Evolutionary conservation across 2,888 invertebrate species (phyloP), one percentile per base, ranked within the genome.

Genomic region (Chalcosyrphus nemorum): DNA sequence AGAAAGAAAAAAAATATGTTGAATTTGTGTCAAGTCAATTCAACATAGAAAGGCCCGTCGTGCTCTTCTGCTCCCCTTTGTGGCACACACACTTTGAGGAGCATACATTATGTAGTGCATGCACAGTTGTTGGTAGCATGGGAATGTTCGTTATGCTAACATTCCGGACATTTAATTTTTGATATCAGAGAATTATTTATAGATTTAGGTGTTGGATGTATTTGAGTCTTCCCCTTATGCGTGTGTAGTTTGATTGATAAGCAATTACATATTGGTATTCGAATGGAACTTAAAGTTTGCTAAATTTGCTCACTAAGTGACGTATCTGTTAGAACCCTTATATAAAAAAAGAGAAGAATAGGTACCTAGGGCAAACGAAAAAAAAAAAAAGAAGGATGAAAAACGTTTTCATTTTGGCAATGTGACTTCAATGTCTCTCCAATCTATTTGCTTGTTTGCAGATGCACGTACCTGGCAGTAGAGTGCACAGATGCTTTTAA

Each of bases 1-100:
- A 56, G 56, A 54, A n/a, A 13, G 19, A 41, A 63, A 43, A 47
- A 56, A 32, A 56, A 57, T 80, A 75, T 84, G 80, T 70, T 80
- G 74, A 84, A 84, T 80, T 80, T 74, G 76, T 84, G 84, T 84
- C 80, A 84, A 84, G 84, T 75, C 70, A 84, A 74, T 68, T 80
- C 70, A 80, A 70, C 80, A 84, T 84, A 84, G 75, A 75, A 84
- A 70, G 24, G 38, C 65, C 68, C 11, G 11, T 19, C 24, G 45
- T 45, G 70, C 65, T 50, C 38, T 63, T 56, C 15, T 7, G 21
- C 32, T 5, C 21, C 59, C 57, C 56, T 27, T 32, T 45, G 11
- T 9, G 38, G 19, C 13, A 65, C 50, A 72, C 19, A 72, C 29
- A 59, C 54, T 68, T 72, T 27, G 57, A 63, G 27, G 35, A 78